Evolutionary conservation across 1,140 invertebrate genomes (phyloP).

Genomic region (Bombus polaris): DNA sequence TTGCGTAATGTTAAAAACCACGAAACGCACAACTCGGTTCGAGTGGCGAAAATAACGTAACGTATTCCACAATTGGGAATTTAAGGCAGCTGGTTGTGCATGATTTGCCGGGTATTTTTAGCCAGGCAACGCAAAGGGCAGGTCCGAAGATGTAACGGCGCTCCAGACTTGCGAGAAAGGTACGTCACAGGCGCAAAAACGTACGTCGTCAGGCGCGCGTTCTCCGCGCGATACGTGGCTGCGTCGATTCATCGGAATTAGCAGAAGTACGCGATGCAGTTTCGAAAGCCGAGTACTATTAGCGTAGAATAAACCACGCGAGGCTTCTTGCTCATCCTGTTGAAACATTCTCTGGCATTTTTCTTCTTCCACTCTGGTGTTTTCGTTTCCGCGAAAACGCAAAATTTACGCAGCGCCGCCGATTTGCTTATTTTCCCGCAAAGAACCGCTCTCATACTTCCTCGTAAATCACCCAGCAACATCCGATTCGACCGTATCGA

Average conservation of each 20-base stretch:
- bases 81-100: not conserved
- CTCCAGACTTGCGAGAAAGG: not conserved
- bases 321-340: not conserved
- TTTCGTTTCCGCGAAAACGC: conserved; percentile 49
- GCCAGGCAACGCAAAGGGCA: not conserved
- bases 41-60: not conserved
- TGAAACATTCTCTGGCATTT: conserved; percentile 13
- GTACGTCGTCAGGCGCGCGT: not conserved
- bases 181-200: not conserved
- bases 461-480: conserved; percentile 31
- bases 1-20: not conserved
- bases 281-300: conserved; percentile 8
- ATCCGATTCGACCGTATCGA: conserved; percentile 3
- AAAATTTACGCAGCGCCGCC: conserved; percentile 44
- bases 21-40: too few relatives aligned
- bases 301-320: not conserved
- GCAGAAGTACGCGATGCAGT: conserved; percentile 3
- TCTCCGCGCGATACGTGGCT: not conserved
- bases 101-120: not conserved
- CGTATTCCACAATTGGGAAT: not conserved
- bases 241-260: conserved; percentile 1
- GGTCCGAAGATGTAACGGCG: not conserved
- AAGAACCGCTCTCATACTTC: not conserved
- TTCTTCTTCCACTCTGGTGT: conserved; percentile 26
- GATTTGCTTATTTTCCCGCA: conserved; percentile 55